Evolutionary conservation across 1,140 invertebrate genomes (phyloP).

Genomic region (Drosophila micromelanica): DNA sequence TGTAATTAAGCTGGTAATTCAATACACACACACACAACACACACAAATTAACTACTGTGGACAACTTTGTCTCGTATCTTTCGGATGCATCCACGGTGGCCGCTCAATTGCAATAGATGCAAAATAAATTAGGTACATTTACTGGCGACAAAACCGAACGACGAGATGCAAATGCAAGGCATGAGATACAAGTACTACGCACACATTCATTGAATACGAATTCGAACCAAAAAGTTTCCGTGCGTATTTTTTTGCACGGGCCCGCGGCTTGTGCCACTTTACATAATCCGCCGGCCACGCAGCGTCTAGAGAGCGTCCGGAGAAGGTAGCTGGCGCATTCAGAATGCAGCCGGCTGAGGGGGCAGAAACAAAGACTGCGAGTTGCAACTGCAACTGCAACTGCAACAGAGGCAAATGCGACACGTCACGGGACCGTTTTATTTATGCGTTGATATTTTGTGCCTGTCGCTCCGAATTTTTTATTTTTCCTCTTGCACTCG

Average conservation of each 20-base stretch:
- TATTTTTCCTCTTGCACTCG: conserved; percentile 15
- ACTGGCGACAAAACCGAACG: conserved; percentile 46
- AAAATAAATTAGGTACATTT: conserved; percentile 76
- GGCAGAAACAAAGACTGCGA: conserved; percentile 40
- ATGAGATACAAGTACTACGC: not conserved
- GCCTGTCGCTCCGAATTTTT: conserved; percentile 40
- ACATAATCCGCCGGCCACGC: conserved; percentile 76
- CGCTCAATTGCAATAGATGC: conserved; percentile 77
- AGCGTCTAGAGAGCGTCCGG: conserved; percentile 23
- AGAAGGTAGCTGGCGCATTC: conserved; percentile 8
- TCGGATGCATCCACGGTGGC: conserved; percentile 49
- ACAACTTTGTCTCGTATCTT: conserved; percentile 56
- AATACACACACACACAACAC: conserved; percentile 43
- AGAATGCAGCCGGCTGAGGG: conserved; percentile 59
- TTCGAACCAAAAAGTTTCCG: conserved; percentile 15
- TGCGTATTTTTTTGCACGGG: conserved; percentile 42
- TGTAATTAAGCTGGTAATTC: conserved; percentile 36
- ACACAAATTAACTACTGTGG: conserved; percentile 45
- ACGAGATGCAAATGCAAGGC: conserved; percentile 1
- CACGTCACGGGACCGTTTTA: conserved; percentile 62
- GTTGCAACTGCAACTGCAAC: conserved; percentile 9
- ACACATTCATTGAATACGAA: conserved; percentile 15
- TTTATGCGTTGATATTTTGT: conserved; percentile 73
- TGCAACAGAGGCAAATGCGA: conserved; percentile 20
- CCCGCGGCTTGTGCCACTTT: conserved; percentile 60